These are phyloP conservation scores for Drosophila neocordata DNA, from an alignment of 1,140 invertebrate genomes.

Conservation along the genomic window DNA sequence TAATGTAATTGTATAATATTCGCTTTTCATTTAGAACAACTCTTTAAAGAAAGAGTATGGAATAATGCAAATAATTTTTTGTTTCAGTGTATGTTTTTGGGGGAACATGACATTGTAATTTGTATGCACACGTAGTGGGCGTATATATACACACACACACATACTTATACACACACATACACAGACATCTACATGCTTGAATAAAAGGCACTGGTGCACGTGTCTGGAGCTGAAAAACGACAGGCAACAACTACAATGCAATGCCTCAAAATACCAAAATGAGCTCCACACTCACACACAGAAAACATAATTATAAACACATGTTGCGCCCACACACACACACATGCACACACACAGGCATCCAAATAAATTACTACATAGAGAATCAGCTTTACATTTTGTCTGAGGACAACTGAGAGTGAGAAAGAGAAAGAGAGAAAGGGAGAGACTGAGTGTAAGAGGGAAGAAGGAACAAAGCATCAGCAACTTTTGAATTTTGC, in stretches of 20 bases:
- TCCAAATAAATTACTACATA: conserved; percentile 45
- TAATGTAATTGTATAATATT: too few species aligned
- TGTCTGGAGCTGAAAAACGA: conserved; percentile 24
- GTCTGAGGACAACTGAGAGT: conserved; percentile 7
- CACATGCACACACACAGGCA: conserved; percentile 18
- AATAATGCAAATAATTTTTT: neutral
- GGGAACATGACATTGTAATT: conserved; percentile 47
- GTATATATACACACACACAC: conserved; percentile 20
- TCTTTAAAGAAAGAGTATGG: neutral
- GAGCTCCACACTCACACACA: conserved; percentile 38
- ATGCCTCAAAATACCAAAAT: conserved; percentile 36
- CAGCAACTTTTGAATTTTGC: conserved; percentile 63
- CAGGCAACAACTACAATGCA: conserved; percentile 28
- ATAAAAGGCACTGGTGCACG: conserved; percentile 8
- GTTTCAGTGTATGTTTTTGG: neutral
- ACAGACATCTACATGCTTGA: neutral
- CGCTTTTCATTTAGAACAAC: too few species aligned
- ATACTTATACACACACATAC: conserved; percentile 9
- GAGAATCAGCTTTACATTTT: conserved; percentile 42
- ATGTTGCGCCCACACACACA: conserved; percentile 53
- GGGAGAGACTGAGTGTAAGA: neutral
- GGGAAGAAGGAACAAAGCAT: neutral
- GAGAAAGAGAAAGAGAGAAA: neutral
- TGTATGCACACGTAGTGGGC: conserved; percentile 55
- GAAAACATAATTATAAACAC: conserved; percentile 78